These are phyloP conservation scores for Hybognathus amarus DNA, from an alignment of 2,797 vertebrate species.

Conservation along the genomic window DNA sequence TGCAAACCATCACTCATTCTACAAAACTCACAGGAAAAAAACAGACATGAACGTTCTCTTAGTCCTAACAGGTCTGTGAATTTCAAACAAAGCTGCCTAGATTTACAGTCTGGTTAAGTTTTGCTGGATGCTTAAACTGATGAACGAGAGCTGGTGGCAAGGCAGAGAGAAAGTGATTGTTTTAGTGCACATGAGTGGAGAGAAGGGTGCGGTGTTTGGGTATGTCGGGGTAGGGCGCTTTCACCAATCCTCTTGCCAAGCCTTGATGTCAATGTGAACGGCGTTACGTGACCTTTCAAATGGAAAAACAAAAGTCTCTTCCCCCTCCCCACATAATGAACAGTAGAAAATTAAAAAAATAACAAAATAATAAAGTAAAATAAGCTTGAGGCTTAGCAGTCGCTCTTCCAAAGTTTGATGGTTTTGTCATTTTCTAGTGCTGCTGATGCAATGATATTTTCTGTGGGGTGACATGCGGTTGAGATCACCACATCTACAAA, in stretches of 20 bases:
- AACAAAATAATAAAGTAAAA: constrained; percentile 60
- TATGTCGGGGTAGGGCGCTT: constrained; percentile 50
- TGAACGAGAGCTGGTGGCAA: constrained; percentile 44
- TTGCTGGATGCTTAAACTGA: constrained; percentile 34
- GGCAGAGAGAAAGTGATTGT: constrained; percentile 39
- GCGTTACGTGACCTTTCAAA: constrained; percentile 59
- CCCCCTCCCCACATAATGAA: constrained; percentile 45
- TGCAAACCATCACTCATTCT: constrained; percentile 47
- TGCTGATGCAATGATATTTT: constrained; percentile 98
- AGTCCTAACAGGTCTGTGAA: constrained; percentile 9
- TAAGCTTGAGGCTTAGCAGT: constrained; percentile 84
- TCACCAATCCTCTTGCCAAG: constrained; percentile 28
- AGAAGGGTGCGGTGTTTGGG: constrained; percentile 33
- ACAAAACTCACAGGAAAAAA: constrained; percentile 34
- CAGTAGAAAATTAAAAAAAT: constrained; percentile 60
- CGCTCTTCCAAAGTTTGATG: constrained; percentile 99
- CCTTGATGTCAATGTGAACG: constrained; percentile 52
- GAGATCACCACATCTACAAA: constrained; percentile 94
- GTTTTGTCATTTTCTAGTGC: constrained; percentile 99
- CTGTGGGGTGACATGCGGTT: constrained; percentile 97
- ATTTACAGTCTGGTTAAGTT: constrained; percentile 31
- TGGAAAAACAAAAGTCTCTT: constrained; percentile 49
- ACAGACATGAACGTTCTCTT: constrained; percentile 3
- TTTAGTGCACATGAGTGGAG: constrained; percentile 40
- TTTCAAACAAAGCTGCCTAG: constrained; percentile 45